Evolutionary conservation across 2,113 vertebrate genomes (phyloP).

Genomic region (Sula dactylatra): DNA sequence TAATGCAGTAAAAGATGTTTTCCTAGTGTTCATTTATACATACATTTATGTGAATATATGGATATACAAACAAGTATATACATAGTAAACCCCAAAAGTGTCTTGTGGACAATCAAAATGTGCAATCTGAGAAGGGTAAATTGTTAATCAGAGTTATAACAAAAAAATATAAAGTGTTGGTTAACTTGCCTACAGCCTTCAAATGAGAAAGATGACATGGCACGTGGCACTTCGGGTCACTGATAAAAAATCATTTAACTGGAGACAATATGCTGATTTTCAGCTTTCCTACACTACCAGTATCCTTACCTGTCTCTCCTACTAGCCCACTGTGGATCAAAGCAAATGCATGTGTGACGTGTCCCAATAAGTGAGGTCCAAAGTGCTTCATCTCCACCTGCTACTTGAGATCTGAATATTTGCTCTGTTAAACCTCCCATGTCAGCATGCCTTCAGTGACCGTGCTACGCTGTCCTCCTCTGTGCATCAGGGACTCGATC

Average conservation of each 20-base stretch:
- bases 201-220: neutral
- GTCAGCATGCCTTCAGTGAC: neutral
- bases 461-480: fast-evolving
- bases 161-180: neutral
- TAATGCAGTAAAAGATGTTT: neutral
- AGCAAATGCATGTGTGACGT: neutral
- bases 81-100: neutral
- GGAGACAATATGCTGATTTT: neutral
- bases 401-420: neutral
- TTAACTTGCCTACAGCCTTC: neutral
- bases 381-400: neutral
- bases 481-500: fast-evolving
- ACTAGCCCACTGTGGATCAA: neutral
- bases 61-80: neutral
- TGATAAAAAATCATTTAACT: neutral
- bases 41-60: neutral
- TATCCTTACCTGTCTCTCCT: neutral
- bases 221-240: neutral
- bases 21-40: neutral
- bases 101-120: neutral
- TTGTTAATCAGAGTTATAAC: neutral
- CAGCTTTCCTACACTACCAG: neutral
- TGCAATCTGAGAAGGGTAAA: neutral
- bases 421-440: neutral
- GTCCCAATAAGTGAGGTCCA: neutral